Conservation (phyloP, 1,140 invertebrate species). For the Uloborus diversus region DNA sequence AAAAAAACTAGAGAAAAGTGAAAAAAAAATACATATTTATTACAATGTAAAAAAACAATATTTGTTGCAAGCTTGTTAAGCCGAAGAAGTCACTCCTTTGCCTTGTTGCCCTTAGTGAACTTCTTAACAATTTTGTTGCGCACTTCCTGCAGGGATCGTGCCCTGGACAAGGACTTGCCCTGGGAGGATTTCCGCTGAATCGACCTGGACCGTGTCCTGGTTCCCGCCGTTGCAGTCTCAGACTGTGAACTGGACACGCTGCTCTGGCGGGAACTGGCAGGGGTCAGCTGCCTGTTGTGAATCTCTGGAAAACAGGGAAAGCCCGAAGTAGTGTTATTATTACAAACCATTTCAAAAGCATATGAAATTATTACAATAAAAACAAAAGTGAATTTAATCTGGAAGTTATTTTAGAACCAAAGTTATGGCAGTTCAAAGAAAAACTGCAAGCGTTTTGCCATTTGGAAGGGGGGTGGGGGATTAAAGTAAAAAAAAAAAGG, state of each 20-base stretch:
- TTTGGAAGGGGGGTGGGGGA: no score
- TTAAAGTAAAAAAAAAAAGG: no score
- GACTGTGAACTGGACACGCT: conserved; percentile 40
- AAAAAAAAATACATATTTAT: no score
- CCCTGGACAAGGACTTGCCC: background rate
- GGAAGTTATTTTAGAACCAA: no score
- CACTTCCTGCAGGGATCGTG: conserved; percentile 12
- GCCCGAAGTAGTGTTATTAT: background rate
- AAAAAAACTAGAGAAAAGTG: no score
- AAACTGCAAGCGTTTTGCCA: no score
- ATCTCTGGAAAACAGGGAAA: conserved; percentile 3
- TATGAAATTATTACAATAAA: background rate
- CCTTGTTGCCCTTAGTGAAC: conserved; percentile 29
- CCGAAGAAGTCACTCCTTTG: no score
- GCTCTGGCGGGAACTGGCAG: background rate
- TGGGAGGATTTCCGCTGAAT: background rate
- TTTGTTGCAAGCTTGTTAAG: no score
- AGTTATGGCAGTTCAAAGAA: no score
- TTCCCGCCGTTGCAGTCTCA: background rate
- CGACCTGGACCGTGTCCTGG: conserved; percentile 11
- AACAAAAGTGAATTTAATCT: background rate
- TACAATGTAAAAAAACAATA: no score
- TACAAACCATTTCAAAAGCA: background rate
- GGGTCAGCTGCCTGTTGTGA: conserved; percentile 26
- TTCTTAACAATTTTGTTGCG: conserved; percentile 23